Evolutionary conservation across 2,113 vertebrate species (phyloP).

Genomic region (Microcebus jonahi): DNA sequence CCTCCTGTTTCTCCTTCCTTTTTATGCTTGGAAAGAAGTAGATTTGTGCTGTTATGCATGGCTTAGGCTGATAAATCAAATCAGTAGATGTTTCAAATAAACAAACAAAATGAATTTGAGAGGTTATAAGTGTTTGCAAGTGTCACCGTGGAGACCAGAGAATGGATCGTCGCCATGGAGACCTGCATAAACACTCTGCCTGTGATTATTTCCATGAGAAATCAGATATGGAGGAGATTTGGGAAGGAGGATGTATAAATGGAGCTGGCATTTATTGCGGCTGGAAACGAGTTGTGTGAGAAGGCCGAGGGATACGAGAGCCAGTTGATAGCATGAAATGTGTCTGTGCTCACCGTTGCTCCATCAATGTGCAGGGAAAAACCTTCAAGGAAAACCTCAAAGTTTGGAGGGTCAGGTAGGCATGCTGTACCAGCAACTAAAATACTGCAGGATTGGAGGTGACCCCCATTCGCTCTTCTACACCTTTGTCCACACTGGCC

Average conservation of each 20-base stretch:
- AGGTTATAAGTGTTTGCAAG: constrained; percentile 75
- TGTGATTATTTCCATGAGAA: constrained; percentile 60
- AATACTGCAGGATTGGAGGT: background rate
- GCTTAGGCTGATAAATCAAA: constrained; percentile 72
- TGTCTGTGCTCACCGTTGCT: background rate
- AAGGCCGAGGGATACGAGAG: background rate
- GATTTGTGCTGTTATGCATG: constrained; percentile 51
- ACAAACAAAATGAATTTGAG: constrained; percentile 77
- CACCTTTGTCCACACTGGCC: background rate
- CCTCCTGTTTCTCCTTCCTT: constrained; percentile 39
- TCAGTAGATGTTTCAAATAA: constrained; percentile 76
- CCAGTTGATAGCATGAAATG: background rate
- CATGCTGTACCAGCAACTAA: background rate
- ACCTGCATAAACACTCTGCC: constrained; percentile 69
- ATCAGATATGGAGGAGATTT: constrained; percentile 58
- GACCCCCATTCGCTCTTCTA: background rate
- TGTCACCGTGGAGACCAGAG: constrained; percentile 75
- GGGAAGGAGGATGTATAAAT: constrained; percentile 35
- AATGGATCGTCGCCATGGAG: constrained; percentile 74
- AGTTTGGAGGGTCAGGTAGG: background rate
- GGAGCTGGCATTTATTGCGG: background rate
- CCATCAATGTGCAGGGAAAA: background rate
- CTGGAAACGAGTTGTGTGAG: background rate
- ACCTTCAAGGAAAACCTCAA: background rate
- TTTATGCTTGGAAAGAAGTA: constrained; percentile 67